A percentile compares a stretch with the other conserved stretches of the same genome.
Evolutionary conservation across 1,140 invertebrate species (phyloP).

Genomic region (Procambarus virginalis): DNA sequence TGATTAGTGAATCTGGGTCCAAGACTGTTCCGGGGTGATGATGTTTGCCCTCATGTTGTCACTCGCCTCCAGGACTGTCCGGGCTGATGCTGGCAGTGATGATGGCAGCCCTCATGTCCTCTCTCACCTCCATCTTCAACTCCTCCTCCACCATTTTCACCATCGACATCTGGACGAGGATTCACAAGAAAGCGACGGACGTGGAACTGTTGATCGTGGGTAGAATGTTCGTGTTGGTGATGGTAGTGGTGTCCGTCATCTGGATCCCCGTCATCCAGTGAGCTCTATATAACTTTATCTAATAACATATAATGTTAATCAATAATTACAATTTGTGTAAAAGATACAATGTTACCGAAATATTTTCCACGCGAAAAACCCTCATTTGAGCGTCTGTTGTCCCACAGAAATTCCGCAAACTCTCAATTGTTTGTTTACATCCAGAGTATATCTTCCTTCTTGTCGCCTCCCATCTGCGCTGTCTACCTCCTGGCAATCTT

Average conservation of each 20-base stretch:
- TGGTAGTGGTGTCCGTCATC: conserved; percentile 76
- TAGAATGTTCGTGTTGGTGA: conserved; percentile 72
- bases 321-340: not conserved
- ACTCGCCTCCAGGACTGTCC: not conserved
- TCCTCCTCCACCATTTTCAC: conserved; percentile 77
- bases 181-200: not conserved
- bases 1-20: too few relatives aligned
- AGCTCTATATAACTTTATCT: not conserved
- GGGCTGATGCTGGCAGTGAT: conserved; percentile 73
- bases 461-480: conserved; percentile 78
- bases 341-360: not conserved
- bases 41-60: too few relatives aligned
- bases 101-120: conserved; percentile 77
- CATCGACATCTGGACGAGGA: conserved; percentile 75
- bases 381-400: not conserved
- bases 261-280: conserved; percentile 76
- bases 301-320: too few relatives aligned
- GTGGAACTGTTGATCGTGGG: conserved; percentile 12
- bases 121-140: conserved; percentile 78
- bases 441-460: conserved; percentile 76
- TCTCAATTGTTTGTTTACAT: conserved; percentile 77
- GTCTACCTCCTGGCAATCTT: conserved; percentile 77
- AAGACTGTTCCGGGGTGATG: too few relatives aligned
- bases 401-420: conserved; percentile 17
- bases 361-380: not conserved